Conservation (phyloP, 1,140 invertebrate species). For the Lutraria rhynchaena region DNA sequence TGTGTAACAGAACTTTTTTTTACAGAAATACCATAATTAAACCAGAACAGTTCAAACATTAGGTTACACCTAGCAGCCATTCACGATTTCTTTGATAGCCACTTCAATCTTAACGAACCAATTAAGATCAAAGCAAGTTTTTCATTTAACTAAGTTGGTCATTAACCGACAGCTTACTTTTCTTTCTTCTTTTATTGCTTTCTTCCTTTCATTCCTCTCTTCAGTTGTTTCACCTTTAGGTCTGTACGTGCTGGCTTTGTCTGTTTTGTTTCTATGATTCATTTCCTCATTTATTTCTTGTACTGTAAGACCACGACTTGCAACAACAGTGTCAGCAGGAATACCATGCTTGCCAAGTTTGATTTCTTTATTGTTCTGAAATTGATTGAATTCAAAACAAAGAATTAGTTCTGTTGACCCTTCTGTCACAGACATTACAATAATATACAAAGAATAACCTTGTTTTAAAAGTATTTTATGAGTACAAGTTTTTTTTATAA, state of each 20-base stretch:
- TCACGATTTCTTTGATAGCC: no score
- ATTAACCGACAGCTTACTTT: constrained; percentile 82
- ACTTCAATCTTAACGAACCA: not conserved
- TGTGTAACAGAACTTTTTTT: not conserved
- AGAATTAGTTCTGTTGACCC: no score
- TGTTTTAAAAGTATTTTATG: no score
- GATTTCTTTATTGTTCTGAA: constrained; percentile 49
- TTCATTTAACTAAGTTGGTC: not conserved
- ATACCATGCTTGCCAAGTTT: constrained; percentile 64
- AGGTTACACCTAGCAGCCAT: no score
- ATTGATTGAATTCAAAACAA: no score
- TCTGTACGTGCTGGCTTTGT: constrained; percentile 81
- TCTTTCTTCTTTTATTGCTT: constrained; percentile 91
- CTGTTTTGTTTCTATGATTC: constrained; percentile 42
- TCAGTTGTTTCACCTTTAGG: constrained; percentile 91
- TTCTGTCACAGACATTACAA: no score
- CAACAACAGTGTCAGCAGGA: constrained; percentile 63
- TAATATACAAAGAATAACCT: no score
- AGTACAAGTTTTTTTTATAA: no score
- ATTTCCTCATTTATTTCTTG: constrained; percentile 63
- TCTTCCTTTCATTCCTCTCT: constrained; percentile 91
- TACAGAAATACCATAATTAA: not conserved
- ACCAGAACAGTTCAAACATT: not conserved
- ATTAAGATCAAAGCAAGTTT: not conserved
- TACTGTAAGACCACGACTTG: constrained; percentile 64